Percentiles rank a stretch among this genome's conserved stretches.
Evolutionary conservation across 53 echinoderm and acorn worm genomes (phyloP).

Genomic region (Antedon mediterranea): DNA sequence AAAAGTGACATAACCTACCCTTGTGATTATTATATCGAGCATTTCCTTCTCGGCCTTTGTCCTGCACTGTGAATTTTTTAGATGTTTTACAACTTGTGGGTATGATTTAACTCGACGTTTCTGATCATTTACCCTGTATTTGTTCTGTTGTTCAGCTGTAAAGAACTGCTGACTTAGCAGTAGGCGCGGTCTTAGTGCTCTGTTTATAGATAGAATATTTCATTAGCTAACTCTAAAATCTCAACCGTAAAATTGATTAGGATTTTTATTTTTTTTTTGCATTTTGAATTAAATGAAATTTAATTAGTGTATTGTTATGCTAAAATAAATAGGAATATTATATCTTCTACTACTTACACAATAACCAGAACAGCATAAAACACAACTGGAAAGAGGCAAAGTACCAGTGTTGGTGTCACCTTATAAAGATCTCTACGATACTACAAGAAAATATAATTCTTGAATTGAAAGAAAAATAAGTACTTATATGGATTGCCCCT

Average conservation of each 20-base stretch:
- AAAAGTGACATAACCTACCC: not conserved
- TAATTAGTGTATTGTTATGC: too few relatives aligned
- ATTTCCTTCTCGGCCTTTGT: not conserved
- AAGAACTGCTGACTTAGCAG: conserved; percentile 73
- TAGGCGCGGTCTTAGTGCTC: conserved; percentile 54
- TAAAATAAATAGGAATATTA: too few relatives aligned
- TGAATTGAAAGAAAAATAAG: too few relatives aligned
- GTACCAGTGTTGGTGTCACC: conserved; percentile 53
- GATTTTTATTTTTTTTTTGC: too few relatives aligned
- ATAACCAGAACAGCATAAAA: conserved; percentile 74
- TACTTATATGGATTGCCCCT: too few relatives aligned
- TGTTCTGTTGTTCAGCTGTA: conserved; percentile 33
- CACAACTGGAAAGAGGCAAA: conserved; percentile 51
- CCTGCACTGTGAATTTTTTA: not conserved
- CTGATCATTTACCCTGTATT: conserved; percentile 35
- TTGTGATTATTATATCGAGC: not conserved
- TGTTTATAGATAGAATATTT: conserved; percentile 5
- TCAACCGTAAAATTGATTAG: too few relatives aligned
- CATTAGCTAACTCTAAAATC: too few relatives aligned
- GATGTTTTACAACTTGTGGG: not conserved
- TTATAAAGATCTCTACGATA: conserved; percentile 49
- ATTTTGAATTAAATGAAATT: too few relatives aligned
- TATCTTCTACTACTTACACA: conserved; percentile 41
- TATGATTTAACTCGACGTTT: conserved; percentile 10
- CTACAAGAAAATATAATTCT: conserved; percentile 13